phyloP scores from a whole-genome alignment of 2,797 vertebrate species.

The Eulemur mongoz region DNA sequence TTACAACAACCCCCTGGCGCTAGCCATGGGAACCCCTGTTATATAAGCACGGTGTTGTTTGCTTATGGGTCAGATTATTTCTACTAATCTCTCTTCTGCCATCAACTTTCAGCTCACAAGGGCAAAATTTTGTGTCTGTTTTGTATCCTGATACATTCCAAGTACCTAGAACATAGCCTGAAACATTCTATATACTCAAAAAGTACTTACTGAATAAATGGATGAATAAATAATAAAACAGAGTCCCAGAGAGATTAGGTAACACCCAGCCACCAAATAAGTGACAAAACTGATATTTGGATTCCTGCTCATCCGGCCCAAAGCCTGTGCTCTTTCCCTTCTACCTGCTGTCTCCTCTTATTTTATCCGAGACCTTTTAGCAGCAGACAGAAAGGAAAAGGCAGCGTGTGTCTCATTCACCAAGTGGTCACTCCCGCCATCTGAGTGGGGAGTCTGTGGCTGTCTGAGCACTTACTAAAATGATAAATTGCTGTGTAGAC shows the following conservation, averaged over 20 bases:
- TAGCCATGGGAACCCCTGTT: background rate
- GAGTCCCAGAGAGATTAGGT: background rate
- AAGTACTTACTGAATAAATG: background rate
- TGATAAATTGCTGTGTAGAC: background rate
- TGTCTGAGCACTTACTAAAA: background rate
- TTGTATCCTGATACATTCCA: background rate
- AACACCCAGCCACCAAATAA: background rate
- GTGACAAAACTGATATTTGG: background rate
- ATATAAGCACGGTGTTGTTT: background rate
- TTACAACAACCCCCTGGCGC: background rate
- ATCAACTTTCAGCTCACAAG: background rate
- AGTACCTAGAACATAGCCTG: background rate
- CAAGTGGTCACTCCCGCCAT: background rate
- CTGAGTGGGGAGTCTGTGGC: background rate
- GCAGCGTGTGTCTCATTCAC: background rate
- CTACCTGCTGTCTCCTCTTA: background rate
- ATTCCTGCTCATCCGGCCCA: background rate
- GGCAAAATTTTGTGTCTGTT: background rate
- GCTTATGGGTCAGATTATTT: background rate
- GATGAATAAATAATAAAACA: background rate
- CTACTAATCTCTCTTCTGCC: background rate
- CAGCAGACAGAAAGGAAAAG: constrained; percentile 23
- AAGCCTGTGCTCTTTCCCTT: background rate
- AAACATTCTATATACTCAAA: background rate
- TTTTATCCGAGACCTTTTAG: background rate